Evolutionary conservation across 2,888 invertebrate genomes (phyloP), one percentile per base, ranked within the genome.

Genomic region (Amphipoea oculea): DNA sequence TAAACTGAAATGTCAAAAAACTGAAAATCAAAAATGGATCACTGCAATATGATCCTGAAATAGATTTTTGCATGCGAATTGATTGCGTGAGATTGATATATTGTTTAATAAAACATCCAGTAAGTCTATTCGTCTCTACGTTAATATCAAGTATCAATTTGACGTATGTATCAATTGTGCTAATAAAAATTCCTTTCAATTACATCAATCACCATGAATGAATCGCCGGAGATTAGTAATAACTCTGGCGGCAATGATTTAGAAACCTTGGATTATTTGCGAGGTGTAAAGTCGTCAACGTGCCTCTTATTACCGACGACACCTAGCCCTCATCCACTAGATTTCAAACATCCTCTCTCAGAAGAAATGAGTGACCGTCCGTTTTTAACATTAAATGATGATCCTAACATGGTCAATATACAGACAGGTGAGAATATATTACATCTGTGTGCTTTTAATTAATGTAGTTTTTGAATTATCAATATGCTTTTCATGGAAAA

Each of bases 201-300:
- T 78, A 71, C 40, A 54, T 75, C 63, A 36, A 77, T 42, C 86
- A 85, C 78, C 12, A 96, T 97, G 96, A 93, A 96, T 86, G 96
- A 96, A 67, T 86, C 94, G 79, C 91, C 95, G 20, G 96, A 95
- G 86, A 93, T 90, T 83, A 93, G 90, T 86, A 90, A 84, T 70
- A 92, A 87, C 82, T 92, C 92, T 85, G 94, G 89, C 75, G 92
- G 90, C 36, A 89, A 92, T 62, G 95, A 94, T 85, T 89, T 95
- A 80, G 96, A 96, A 81, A 92, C 95, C 79, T 93, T 95, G 89
- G 96, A 96, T 87, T 97, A 96, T 90, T 93, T 97, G 79, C 95
- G 95, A 60, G 98, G 98, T 81, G 98, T 98, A 84, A 97, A 97
- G 88, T 97, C 98, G 2, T 98, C 98, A 73, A 98, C 97, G 88